These are phyloP conservation scores for Actinia tenebrosa DNA, from an alignment of 64 coral and sea anemone species.

Conservation along the genomic window DNA sequence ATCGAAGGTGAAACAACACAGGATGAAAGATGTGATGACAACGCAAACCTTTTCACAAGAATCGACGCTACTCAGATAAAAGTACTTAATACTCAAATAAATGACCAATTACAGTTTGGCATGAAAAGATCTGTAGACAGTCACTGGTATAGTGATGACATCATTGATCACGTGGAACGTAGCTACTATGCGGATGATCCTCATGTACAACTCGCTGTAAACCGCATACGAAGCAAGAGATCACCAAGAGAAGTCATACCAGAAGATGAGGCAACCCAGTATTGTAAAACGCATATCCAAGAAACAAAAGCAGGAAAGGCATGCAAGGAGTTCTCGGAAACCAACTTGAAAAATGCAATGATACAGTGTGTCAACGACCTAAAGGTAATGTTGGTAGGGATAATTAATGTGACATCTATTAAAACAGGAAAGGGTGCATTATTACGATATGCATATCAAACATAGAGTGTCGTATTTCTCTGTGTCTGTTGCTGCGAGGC, in stretches of 20 bases:
- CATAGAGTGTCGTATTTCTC: too few species aligned
- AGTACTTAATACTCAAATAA: too few species aligned
- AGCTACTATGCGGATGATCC: background rate
- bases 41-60: too few species aligned
- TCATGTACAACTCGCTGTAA: background rate
- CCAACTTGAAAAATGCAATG: background rate
- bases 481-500: too few species aligned
- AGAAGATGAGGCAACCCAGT: slow-evolving; percentile 22
- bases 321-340: background rate
- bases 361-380: slow-evolving; percentile 5
- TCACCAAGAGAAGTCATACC: background rate
- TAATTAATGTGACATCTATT: too few species aligned
- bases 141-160: slow-evolving; percentile 26
- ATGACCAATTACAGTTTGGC: too few species aligned
- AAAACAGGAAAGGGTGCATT: too few species aligned
- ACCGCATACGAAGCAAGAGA: background rate
- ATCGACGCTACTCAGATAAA: too few species aligned
- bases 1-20: too few species aligned
- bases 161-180: slow-evolving; percentile 25
- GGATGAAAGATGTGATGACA: too few species aligned
- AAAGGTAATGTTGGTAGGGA: background rate
- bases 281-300: slow-evolving; percentile 5
- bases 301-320: slow-evolving; percentile 8
- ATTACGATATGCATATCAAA: too few species aligned
- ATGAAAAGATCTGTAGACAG: too few species aligned